Conservation (phyloP, 2,888 invertebrate genomes). For the Harmothoe impar region DNA sequence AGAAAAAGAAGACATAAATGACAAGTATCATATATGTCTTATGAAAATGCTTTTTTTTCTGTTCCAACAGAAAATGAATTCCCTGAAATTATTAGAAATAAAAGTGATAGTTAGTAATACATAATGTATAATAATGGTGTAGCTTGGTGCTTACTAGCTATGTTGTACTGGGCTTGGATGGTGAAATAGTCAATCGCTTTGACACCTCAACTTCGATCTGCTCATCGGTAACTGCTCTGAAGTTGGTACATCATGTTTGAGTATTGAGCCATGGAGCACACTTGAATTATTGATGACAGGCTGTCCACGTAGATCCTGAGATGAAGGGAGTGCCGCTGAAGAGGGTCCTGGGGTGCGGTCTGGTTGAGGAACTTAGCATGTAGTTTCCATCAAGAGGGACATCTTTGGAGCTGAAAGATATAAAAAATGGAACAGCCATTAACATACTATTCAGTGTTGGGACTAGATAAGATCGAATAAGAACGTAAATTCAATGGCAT, state of each 20-base stretch:
- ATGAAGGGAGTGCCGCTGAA: constrained; percentile 83
- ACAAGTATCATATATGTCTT: no score
- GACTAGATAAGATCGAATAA: no score
- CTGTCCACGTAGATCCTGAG: constrained; percentile 97
- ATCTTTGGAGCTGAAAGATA: constrained; percentile 36
- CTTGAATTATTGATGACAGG: constrained; percentile 96
- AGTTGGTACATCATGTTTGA: constrained; percentile 95
- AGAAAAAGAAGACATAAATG: no score
- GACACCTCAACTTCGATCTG: constrained; percentile 96
- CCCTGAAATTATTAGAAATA: no score
- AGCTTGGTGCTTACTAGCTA: constrained; percentile 87
- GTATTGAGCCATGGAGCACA: constrained; percentile 88
- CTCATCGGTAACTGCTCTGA: constrained; percentile 95
- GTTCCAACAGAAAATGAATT: no score
- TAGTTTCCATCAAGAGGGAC: constrained; percentile 63
- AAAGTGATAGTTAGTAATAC: no score
- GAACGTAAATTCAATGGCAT: no score
- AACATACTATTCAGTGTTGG: no score
- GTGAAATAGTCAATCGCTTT: constrained; percentile 94
- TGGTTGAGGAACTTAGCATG: constrained; percentile 88
- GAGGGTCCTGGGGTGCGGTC: constrained; percentile 89
- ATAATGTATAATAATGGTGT: no score
- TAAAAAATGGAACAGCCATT: background rate
- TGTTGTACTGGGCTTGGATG: constrained; percentile 90
- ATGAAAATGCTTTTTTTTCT: no score